Evolutionary conservation across 2,113 vertebrate species (phyloP).

Genomic region (Synchiropus splendidus): DNA sequence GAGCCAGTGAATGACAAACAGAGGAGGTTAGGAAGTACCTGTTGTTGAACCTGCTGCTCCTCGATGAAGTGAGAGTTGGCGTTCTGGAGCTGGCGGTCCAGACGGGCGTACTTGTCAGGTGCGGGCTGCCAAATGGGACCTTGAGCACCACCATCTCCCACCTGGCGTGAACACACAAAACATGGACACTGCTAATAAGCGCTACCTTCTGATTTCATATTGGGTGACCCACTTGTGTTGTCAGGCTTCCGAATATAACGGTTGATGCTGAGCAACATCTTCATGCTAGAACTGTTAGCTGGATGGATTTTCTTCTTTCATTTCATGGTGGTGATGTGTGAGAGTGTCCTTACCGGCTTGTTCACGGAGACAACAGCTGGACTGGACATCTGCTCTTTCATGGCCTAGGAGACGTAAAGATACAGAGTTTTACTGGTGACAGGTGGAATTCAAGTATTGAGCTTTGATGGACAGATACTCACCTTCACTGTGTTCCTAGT

Average conservation of each 20-base stretch:
- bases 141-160: conserved; percentile 72
- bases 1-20: no score
- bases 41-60: conserved; percentile 89
- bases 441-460: neutral
- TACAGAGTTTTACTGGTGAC: neutral
- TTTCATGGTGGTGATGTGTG: neutral
- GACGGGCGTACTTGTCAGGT: conserved; percentile 71
- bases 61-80: conserved; percentile 91
- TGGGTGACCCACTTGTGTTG: no score
- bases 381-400: conserved; percentile 94
- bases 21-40: conserved; percentile 63
- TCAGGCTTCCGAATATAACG: no score
- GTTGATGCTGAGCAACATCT: no score
- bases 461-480: conserved; percentile 5
- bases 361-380: conserved; percentile 70
- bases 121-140: conserved; percentile 67
- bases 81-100: conserved; percentile 78
- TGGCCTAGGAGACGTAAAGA: conserved; percentile 71
- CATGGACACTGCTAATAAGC: conserved; percentile 44
- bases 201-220: neutral
- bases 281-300: no score
- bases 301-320: no score
- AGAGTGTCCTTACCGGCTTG: conserved; percentile 69
- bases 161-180: conserved; percentile 39
- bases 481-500: conserved; percentile 88